These are phyloP conservation scores for Amphipyra berbera DNA, from an alignment of 2,888 invertebrate genomes.

Conservation along the genomic window DNA sequence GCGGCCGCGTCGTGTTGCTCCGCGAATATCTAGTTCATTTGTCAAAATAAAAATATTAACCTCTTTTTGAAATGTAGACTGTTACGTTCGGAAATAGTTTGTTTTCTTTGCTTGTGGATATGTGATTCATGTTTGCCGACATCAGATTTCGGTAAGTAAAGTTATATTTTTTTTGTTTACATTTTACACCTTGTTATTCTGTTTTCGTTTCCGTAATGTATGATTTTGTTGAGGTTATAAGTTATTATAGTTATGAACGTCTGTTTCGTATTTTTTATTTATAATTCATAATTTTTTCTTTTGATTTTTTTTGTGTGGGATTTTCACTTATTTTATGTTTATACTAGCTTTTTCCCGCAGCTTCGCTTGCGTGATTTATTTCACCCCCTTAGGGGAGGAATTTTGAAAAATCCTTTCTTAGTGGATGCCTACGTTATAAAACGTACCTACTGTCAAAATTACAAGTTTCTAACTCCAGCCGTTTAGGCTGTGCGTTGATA, in stretches of 20 bases:
- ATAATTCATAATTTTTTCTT: neutral
- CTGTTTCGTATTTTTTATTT: neutral
- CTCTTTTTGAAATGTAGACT: conserved; percentile 6
- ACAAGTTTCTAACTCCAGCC: no score
- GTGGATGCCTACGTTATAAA: no score
- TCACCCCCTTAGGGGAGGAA: no score
- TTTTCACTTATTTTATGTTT: no score
- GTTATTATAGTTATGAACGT: neutral
- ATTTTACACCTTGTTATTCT: conserved; percentile 6
- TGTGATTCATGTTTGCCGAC: neutral
- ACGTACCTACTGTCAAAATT: no score
- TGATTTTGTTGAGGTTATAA: conserved; percentile 14
- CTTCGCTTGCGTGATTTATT: no score
- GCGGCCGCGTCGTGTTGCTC: conserved; percentile 30
- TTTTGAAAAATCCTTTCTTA: no score
- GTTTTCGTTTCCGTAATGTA: conserved; percentile 16
- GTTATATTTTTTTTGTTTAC: conserved; percentile 4
- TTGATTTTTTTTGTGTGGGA: neutral
- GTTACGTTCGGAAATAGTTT: neutral
- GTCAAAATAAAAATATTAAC: conserved; percentile 36
- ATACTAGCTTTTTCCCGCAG: no score
- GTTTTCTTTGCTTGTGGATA: neutral
- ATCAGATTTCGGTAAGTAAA: conserved; percentile 26
- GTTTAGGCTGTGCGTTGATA: no score
- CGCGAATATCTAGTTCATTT: conserved; percentile 9